Base-by-base conservation (phyloP, 2,113 vertebrate genomes). In the Catharus minimus region DNA sequence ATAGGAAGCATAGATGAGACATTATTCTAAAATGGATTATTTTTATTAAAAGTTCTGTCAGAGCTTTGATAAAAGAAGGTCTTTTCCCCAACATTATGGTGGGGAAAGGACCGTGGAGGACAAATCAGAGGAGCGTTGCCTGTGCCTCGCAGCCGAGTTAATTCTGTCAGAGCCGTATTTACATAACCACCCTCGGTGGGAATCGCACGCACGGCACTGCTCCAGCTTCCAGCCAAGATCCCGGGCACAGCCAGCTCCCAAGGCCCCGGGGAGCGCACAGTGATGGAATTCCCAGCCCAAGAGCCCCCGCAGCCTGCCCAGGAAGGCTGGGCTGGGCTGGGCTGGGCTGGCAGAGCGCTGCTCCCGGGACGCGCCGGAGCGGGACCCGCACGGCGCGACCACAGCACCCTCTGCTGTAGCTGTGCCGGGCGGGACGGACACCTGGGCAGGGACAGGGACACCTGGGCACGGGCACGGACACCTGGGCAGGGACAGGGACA, bases 391-490 rank as follows among this genome's bases (percentile, higher is more conserved):
- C 13, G 17, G 33, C 3, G 56, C 39, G 67, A 65, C 50, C 82
- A 76, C 44, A 91, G 85, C 93, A 93, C 86, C 88, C 93, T 88
- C 95, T 96, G 66, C 92, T 82, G 89, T 78, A 75, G 74, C 52
- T 7, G 65, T 6, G 57, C 52, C 1, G 6, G 41, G 14, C 15
- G 18, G 10, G 27, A 52, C 10, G 17, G 43, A 43, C 43, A 43
- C 43, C 43, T 46, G 46, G 33, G 14, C 56, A 57, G 4, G 21
- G 8, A 13, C 13, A 46, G 0, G 2, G 44, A 27, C n/a, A 66
- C 10, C 39, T 5, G 33, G 33, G 33, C 33, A 36, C 33, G 27
- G 27, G 11, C 49, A 50, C 15, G 16, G 43, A 44, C 43, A 44
- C 43, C 43, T 20, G 19, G 43, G 2, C 47, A 49, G 4, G 47